A percentile compares a stretch with the other conserved stretches of the same genome.
Conservation (phyloP, 2,888 invertebrate species). For the Lasioglossum vierecki region DNA sequence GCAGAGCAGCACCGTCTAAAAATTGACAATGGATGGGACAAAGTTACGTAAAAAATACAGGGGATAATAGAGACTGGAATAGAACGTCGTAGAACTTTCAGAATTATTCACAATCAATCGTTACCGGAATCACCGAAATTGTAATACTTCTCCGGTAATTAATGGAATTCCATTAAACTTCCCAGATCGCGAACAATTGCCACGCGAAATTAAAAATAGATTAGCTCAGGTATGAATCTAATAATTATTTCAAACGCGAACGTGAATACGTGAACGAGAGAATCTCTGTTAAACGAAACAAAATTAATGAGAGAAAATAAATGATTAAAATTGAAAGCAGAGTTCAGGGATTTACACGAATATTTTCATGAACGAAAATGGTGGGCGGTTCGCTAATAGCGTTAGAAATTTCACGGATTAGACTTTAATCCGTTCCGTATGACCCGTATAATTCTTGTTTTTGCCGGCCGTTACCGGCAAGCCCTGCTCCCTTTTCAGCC, state of each 20-base stretch:
- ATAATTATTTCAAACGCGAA: no score
- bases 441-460: background rate
- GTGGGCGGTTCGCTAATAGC: background rate
- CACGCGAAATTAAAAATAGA: no score
- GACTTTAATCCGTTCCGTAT: background rate
- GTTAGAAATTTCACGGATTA: background rate
- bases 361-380: no score
- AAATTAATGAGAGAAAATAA: no score
- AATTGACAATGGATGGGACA: constrained; percentile 27
- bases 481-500: background rate
- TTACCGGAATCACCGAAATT: background rate
- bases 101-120: background rate
- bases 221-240: no score
- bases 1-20: constrained; percentile 25
- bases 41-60: constrained; percentile 33
- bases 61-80: constrained; percentile 15
- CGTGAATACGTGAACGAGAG: no score
- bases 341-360: no score
- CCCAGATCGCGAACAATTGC: background rate
- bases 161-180: background rate
- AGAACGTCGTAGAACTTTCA: constrained; percentile 14
- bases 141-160: background rate
- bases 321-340: no score
- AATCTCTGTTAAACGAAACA: no score
- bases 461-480: background rate